These are phyloP conservation scores for Muricea muricata DNA, from an alignment of 92 coral and sea anemone genomes.

Conservation along the genomic window DNA sequence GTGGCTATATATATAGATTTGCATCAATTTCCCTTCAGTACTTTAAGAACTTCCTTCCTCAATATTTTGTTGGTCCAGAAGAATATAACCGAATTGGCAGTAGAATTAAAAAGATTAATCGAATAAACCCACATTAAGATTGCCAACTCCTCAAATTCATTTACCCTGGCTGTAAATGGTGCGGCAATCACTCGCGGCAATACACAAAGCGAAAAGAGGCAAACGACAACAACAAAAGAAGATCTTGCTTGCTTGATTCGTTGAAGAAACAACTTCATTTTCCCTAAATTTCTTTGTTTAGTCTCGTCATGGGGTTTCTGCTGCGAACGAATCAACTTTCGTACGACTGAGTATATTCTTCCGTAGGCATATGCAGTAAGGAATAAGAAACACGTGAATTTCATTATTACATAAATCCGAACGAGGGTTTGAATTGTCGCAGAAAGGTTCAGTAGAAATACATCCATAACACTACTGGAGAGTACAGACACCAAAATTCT, in stretches of 20 bases:
- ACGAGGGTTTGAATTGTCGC: background rate
- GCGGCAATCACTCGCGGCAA: no score
- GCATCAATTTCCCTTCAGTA: background rate
- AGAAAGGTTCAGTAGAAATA: no score
- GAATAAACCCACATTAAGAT: background rate
- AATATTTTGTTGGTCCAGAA: background rate
- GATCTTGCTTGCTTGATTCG: background rate
- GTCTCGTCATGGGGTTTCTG: background rate
- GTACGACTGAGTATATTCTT: no score
- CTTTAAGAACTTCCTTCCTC: background rate
- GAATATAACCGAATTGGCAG: background rate
- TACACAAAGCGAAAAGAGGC: no score
- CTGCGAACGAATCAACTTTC: background rate
- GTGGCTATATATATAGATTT: no score
- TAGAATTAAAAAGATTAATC: background rate
- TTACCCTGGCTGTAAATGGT: background rate
- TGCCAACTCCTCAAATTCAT: background rate
- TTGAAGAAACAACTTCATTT: background rate
- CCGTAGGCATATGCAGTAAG: conserved; percentile 23
- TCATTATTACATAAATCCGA: background rate
- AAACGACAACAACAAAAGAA: background rate
- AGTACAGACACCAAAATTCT: conserved; percentile 10
- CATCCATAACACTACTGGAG: conserved; percentile 1
- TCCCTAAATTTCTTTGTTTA: background rate
- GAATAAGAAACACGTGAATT: background rate